A percentile compares a stretch with the other conserved stretches of the same genome.
These are phyloP conservation scores for Drosophila simulans DNA, from an alignment of 1,140 invertebrate species.

Conservation along the genomic window DNA sequence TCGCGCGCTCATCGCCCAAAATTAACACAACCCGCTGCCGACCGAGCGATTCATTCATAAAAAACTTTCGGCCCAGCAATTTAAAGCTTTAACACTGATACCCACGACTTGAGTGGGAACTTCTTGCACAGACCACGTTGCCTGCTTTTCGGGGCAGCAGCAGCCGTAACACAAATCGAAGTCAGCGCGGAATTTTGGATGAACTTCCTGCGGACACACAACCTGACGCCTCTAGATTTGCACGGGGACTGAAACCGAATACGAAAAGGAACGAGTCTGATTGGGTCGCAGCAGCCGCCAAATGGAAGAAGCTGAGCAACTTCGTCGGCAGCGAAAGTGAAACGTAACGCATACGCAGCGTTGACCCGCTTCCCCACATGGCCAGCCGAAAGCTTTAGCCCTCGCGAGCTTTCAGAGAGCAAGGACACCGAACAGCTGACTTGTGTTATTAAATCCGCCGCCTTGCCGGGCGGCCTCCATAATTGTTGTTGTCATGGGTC, in stretches of 20 bases:
- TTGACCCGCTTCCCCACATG: conserved; percentile 58
- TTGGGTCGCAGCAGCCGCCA: conserved; percentile 63
- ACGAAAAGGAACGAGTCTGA: conserved; percentile 49
- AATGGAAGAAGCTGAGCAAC: conserved; percentile 29
- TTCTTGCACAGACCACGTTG: conserved; percentile 52
- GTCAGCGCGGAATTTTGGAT: conserved; percentile 32
- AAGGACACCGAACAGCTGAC: conserved; percentile 65
- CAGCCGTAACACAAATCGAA: conserved; percentile 30
- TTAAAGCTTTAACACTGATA: conserved; percentile 34
- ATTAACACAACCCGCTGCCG: conserved; percentile 16
- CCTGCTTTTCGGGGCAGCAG: conserved; percentile 63
- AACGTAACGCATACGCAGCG: conserved; percentile 78
- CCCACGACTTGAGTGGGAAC: conserved; percentile 4
- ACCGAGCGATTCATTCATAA: conserved; percentile 67
- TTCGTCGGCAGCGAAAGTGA: conserved; percentile 68
- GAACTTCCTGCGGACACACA: conserved; percentile 39
- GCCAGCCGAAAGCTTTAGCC: conserved; percentile 38
- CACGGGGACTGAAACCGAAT: conserved; percentile 79
- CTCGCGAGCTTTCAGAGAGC: conserved; percentile 46
- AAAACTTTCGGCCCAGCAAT: conserved; percentile 51
- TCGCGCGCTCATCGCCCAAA: conserved; percentile 38
- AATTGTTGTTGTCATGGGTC: conserved; percentile 16
- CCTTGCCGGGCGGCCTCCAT: conserved; percentile 52
- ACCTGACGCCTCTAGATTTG: conserved; percentile 64
- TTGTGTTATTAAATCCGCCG: conserved; percentile 65